Percentiles rank a stretch among this genome's conserved stretches.
Conservation (phyloP, 2,797 vertebrate species). For the Limosa lapponica region DNA sequence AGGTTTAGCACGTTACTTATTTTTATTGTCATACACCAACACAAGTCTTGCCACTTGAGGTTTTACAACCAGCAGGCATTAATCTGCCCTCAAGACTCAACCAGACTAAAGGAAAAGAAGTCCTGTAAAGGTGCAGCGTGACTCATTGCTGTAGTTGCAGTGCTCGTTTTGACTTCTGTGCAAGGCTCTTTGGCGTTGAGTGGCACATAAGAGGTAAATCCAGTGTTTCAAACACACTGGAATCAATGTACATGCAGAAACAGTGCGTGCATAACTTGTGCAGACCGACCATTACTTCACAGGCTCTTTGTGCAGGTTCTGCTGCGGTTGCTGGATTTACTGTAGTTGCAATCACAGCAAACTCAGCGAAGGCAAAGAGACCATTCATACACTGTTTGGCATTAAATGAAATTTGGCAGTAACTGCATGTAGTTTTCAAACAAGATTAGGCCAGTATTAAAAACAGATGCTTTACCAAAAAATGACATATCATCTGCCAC, state of each 20-base stretch:
- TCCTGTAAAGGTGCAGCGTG: rapidly evolving
- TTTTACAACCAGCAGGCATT: neutral
- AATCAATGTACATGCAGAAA: neutral
- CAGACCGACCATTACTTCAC: neutral
- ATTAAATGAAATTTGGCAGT: neutral
- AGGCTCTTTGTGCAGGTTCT: neutral
- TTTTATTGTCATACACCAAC: neutral
- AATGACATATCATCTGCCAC: neutral
- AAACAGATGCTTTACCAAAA: neutral
- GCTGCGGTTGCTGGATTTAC: neutral
- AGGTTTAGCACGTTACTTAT: neutral
- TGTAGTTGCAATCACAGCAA: neutral
- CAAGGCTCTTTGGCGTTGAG: neutral
- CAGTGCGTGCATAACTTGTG: rapidly evolving
- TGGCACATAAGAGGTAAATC: neutral
- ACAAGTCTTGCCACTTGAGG: neutral
- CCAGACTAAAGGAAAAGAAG: neutral
- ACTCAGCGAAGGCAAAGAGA: neutral
- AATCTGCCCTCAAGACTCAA: neutral
- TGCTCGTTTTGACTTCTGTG: neutral
- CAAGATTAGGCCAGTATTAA: conserved; percentile 6
- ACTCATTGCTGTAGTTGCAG: neutral
- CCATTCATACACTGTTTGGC: neutral
- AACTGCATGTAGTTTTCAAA: neutral
- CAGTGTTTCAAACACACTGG: neutral